Percentiles rank a stretch among this genome's conserved stretches.
phyloP scores from a whole-genome alignment of 2,113 vertebrate species.

The Erinaceus europaeus region DNA sequence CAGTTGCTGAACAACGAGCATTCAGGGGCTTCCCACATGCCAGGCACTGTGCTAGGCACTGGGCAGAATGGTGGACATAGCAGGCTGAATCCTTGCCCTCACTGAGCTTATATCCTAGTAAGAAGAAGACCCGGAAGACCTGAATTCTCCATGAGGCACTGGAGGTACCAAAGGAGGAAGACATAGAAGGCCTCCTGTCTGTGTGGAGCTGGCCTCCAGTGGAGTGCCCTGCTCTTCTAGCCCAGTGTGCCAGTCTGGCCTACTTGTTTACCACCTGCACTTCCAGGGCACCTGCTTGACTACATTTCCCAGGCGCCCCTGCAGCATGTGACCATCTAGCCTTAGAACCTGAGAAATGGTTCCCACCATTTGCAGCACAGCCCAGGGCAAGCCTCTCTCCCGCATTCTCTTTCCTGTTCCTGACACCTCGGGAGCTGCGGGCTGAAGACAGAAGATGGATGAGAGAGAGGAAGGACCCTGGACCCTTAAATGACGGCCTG shows the following conservation, averaged over 20 bases:
- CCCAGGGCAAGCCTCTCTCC: neutral
- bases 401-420: neutral
- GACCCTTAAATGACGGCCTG: neutral
- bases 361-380: neutral
- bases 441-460: too few species aligned
- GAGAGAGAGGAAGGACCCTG: neutral
- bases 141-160: neutral
- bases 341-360: neutral
- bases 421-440: neutral
- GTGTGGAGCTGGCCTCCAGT: neutral
- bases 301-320: conserved; percentile 10
- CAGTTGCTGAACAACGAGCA: neutral
- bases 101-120: neutral
- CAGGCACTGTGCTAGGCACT: neutral
- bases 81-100: neutral
- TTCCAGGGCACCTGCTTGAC: neutral
- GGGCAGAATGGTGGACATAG: neutral
- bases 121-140: neutral
- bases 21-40: neutral
- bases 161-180: neutral
- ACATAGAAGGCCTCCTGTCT: neutral
- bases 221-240: neutral
- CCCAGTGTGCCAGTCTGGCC: neutral
- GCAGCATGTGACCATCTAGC: neutral
- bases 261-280: neutral